phyloP scores from a whole-genome alignment of 2,888 invertebrate species.

The Onthophagus sagittarius region DNA sequence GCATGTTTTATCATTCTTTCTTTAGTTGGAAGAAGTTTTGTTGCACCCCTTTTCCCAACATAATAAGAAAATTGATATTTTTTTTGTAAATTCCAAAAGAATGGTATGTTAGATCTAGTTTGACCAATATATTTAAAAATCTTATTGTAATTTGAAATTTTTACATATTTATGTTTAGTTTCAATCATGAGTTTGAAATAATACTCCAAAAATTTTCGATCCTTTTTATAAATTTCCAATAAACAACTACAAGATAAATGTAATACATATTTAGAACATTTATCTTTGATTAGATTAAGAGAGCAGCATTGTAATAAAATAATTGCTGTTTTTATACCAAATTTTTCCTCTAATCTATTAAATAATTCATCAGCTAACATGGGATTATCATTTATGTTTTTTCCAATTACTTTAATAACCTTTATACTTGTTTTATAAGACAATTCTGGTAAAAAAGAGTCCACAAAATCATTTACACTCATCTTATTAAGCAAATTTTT shows the following conservation, averaged over 20 bases:
- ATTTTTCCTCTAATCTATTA: constrained; percentile 1
- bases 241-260: background rate
- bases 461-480: background rate
- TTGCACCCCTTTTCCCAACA: background rate
- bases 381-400: constrained; percentile 1
- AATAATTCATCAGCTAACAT: constrained; percentile 1
- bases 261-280: background rate
- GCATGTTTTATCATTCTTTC: background rate
- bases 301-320: constrained; percentile 1
- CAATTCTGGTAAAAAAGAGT: constrained; percentile 9
- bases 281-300: background rate
- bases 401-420: constrained; percentile 4
- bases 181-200: background rate
- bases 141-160: background rate
- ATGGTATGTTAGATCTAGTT: background rate
- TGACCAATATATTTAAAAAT: background rate
- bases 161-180: background rate
- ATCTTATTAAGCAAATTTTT: background rate
- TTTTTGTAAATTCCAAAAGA: constrained; percentile 4
- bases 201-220: constrained; percentile 1
- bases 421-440: constrained; percentile 2
- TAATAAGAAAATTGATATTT: background rate
- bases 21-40: background rate
- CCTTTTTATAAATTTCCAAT: background rate
- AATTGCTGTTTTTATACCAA: background rate